phyloP scores from a whole-genome alignment of 53 echinoderm and acorn worm species.

The Glandiceps talaboti region DNA sequence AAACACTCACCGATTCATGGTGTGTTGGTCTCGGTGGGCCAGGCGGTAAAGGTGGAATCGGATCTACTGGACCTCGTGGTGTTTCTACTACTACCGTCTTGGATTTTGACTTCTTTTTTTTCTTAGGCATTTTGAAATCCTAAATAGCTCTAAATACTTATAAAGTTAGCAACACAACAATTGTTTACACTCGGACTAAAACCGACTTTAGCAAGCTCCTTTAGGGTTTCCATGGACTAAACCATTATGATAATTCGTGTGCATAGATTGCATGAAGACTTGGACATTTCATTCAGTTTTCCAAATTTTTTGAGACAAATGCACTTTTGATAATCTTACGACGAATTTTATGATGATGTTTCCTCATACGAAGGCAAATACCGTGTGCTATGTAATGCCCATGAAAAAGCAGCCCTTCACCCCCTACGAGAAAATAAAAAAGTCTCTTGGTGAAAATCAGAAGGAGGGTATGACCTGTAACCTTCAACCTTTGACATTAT shows the following conservation, averaged over 20 bases:
- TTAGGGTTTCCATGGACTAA: neutral
- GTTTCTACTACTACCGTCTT: neutral
- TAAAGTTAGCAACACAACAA: neutral
- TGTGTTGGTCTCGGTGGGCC: slow-evolving; percentile 27
- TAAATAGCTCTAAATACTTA: neutral
- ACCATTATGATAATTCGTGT: too few species aligned
- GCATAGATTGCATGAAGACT: too few species aligned
- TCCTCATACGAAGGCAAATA: too few species aligned
- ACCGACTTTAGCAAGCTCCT: neutral
- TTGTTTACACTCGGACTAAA: neutral
- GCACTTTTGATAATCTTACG: too few species aligned
- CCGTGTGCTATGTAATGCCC: too few species aligned
- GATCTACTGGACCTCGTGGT: slow-evolving; percentile 6
- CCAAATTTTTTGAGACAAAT: too few species aligned
- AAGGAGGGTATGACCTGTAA: neutral
- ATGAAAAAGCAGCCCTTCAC: neutral
- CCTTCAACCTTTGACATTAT: too few species aligned
- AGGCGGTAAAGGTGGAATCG: slow-evolving; percentile 14
- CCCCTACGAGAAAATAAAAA: neutral
- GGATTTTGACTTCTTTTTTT: neutral
- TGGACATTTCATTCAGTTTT: neutral
- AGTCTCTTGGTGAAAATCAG: neutral
- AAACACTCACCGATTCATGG: slow-evolving; percentile 34
- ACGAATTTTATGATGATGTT: too few species aligned
- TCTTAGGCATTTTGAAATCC: neutral